phyloP scores from a whole-genome alignment of 2,888 invertebrate species.

The Tipula confusa region DNA sequence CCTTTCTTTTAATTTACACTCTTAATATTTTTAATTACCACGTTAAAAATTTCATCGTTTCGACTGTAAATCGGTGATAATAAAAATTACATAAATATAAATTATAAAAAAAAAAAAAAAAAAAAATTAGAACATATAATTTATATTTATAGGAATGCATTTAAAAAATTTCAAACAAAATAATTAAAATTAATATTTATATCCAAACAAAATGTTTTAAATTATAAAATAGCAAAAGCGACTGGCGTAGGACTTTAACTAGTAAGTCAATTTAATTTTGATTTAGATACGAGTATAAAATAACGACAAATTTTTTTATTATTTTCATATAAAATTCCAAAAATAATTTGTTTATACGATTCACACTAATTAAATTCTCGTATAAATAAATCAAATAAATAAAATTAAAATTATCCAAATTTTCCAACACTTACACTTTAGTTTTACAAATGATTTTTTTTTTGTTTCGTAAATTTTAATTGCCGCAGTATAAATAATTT shows the following conservation, averaged over 20 bases:
- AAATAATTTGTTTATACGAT: neutral
- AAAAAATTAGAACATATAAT: neutral
- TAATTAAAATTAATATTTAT: neutral
- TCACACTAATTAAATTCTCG: neutral
- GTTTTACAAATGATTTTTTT: neutral
- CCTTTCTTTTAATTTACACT: too few relatives aligned
- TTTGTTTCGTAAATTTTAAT: too few relatives aligned
- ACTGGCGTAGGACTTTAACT: neutral
- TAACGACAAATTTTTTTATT: neutral
- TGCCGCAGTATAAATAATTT: neutral
- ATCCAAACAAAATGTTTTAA: neutral
- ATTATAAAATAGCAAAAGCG: neutral
- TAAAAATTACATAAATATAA: neutral
- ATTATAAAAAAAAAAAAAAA: too few relatives aligned
- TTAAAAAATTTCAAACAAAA: neutral
- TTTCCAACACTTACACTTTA: constrained; percentile 3
- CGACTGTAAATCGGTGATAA: neutral
- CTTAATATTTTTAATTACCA: too few relatives aligned
- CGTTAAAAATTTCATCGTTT: neutral
- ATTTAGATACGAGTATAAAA: neutral
- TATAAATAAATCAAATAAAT: neutral
- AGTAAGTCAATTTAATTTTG: neutral
- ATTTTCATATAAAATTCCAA: neutral
- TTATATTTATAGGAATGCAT: neutral
- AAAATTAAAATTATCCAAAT: neutral